Evolutionary conservation across 2,797 vertebrate species (phyloP), one percentile per base, ranked within the genome.

Genomic region (Sebastiscus albofasciatus): DNA sequence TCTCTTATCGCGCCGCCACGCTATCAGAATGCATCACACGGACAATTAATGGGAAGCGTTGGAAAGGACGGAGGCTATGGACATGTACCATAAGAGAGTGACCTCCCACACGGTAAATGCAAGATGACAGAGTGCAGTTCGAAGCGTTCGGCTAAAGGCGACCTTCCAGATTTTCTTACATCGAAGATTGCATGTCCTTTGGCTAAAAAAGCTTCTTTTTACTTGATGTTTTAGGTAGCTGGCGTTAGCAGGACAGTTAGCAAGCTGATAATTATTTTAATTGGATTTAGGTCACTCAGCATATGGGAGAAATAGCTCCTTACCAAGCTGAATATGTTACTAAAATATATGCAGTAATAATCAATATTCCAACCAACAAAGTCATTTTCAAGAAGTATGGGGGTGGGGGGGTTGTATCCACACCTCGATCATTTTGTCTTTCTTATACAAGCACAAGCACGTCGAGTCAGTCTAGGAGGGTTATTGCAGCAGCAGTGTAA

Each of bases 401-500:
- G 42, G 0, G 10, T 24, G 11, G 5, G 5, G 10, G n/a, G 31
- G 14, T 1, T 7, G 16, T 18, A 34, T 59, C n/a, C 74, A 75
- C 68, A 56, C 65, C 65, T 65, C 24, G 12, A 87, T 80, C 24
- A 72, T 69, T 83, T 67, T 34, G 33, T 75, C 54, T 58, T 29
- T 36, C 22, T 69, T 66, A n/a, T 70, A n/a, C 75, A 49, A 31
- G 12, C 64, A 26, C 29, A 18, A 33, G 68, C 59, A 72, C 39
- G 34, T 13, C 68, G 66, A 59, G 14, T 54, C 62, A 26, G 62
- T 20, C 66, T 58, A 20, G 12, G 56, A 62, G 36, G 52, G 54
- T 62, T 70, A 74, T n/a, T 76, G 69, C 69, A 65, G 81, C 75
- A 56, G 81, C 27, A 67, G 61, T 56, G 81, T 69, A 89, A 88